Conservation (phyloP, 2,797 vertebrate genomes). For the Periparus ater region DNA sequence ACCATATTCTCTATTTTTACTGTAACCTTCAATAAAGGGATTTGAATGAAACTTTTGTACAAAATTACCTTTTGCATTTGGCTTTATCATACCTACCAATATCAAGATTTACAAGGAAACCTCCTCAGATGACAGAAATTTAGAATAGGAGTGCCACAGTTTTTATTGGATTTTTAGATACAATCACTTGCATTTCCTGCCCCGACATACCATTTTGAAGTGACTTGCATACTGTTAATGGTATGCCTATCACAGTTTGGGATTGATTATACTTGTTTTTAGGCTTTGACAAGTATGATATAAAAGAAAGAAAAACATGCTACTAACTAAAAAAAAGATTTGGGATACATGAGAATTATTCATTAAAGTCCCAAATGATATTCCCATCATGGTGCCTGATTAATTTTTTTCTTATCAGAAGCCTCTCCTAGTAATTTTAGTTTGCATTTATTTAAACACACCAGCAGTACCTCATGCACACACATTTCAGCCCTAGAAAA, state of each 20-base stretch:
- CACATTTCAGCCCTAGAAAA: neutral
- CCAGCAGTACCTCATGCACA: neutral
- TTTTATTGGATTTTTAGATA: neutral
- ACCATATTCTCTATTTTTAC: neutral
- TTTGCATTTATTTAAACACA: neutral
- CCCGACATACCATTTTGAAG: neutral
- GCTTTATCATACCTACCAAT: neutral
- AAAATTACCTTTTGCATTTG: neutral
- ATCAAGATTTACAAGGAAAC: neutral
- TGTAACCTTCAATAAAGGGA: neutral
- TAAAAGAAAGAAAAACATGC: neutral
- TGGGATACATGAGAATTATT: neutral
- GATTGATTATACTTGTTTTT: conserved; percentile 8
- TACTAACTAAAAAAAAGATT: neutral
- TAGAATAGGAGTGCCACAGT: neutral
- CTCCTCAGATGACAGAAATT: neutral
- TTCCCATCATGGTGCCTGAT: neutral
- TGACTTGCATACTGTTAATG: neutral
- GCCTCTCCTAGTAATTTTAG: neutral
- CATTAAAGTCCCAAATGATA: neutral
- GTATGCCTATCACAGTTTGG: neutral
- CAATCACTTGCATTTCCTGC: neutral
- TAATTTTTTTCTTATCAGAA: conserved; percentile 2
- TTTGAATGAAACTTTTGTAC: neutral
- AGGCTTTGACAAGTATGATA: neutral